Percentiles rank a stretch among this genome's conserved stretches.
These are phyloP conservation scores for Unio delphinus DNA, from an alignment of 2,888 invertebrate species.

Conservation along the genomic window DNA sequence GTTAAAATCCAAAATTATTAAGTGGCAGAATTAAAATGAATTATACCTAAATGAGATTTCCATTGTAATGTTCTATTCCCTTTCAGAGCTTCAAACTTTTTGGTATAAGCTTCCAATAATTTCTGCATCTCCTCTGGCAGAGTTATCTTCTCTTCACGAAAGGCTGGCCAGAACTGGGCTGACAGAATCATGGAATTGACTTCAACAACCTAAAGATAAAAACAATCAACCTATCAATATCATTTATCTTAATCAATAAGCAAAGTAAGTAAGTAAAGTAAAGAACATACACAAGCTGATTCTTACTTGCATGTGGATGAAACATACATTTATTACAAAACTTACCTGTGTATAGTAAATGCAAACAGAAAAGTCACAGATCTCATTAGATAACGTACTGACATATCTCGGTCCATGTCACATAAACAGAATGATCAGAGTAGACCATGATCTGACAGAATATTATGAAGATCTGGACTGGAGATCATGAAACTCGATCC, in stretches of 20 bases:
- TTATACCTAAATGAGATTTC: constrained; percentile 87
- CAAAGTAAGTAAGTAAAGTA: not conserved
- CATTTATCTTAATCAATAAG: not conserved
- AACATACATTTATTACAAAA: not conserved
- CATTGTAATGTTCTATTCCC: constrained; percentile 92
- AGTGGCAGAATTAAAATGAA: too few relatives aligned
- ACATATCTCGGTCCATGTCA: too few relatives aligned
- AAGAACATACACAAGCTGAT: not conserved
- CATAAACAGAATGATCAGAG: too few relatives aligned
- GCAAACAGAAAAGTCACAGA: too few relatives aligned
- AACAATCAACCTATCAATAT: not conserved
- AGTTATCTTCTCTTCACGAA: constrained; percentile 93
- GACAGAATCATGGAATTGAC: constrained; percentile 93
- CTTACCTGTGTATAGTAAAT: not conserved
- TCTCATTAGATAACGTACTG: not conserved
- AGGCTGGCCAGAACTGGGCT: constrained; percentile 98
- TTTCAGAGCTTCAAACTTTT: constrained; percentile 87
- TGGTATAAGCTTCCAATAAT: constrained; percentile 88
- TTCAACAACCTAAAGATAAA: constrained; percentile 75
- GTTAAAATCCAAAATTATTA: too few relatives aligned
- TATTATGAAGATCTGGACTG: too few relatives aligned
- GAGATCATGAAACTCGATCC: too few relatives aligned
- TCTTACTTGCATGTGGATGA: not conserved
- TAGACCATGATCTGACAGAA: too few relatives aligned
- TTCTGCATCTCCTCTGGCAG: constrained; percentile 85